phyloP scores from a whole-genome alignment of 1,140 invertebrate genomes.

The Carposina sasakii region DNA sequence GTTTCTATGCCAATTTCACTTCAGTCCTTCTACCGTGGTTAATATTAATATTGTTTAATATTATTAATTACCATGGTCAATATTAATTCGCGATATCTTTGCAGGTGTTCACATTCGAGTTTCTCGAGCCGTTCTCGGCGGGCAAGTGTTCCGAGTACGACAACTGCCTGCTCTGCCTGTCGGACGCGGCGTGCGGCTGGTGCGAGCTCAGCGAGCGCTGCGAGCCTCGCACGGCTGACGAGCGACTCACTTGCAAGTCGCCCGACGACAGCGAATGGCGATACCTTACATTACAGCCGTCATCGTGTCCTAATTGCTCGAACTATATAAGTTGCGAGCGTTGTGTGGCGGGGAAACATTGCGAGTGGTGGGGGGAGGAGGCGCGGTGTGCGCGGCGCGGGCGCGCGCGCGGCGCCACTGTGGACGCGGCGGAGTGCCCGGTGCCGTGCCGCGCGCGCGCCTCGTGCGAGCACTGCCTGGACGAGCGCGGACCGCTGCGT shows the following conservation, averaged over 20 bases:
- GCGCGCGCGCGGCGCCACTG: conserved; percentile 78
- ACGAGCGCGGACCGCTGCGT: conserved; percentile 90
- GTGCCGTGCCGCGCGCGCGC: conserved; percentile 81
- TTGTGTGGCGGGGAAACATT: conserved; percentile 80
- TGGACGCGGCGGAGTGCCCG: conserved; percentile 78
- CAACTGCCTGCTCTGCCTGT: conserved; percentile 91
- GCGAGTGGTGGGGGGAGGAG: conserved; percentile 92
- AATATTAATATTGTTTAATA: too few species aligned
- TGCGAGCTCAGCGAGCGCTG: conserved; percentile 82
- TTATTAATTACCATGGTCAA: too few species aligned
- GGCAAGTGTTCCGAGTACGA: conserved; percentile 84
- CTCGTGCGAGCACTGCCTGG: conserved; percentile 88
- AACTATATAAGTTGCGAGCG: conserved; percentile 90
- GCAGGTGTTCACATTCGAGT: conserved; percentile 88
- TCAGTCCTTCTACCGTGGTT: too few species aligned
- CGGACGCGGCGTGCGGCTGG: conserved; percentile 93
- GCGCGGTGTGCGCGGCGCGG: conserved; percentile 88
- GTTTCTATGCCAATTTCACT: too few species aligned
- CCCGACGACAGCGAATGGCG: conserved; percentile 77
- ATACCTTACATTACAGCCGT: conserved; percentile 85
- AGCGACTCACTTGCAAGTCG: conserved; percentile 78
- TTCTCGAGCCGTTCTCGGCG: conserved; percentile 88
- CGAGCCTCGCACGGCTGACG: conserved; percentile 76
- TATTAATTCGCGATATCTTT: conserved; percentile 35
- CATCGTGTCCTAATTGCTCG: conserved; percentile 88